These are phyloP conservation scores for Papilio aristodemus DNA, from an alignment of 1,140 invertebrate species.

Conservation along the genomic window DNA sequence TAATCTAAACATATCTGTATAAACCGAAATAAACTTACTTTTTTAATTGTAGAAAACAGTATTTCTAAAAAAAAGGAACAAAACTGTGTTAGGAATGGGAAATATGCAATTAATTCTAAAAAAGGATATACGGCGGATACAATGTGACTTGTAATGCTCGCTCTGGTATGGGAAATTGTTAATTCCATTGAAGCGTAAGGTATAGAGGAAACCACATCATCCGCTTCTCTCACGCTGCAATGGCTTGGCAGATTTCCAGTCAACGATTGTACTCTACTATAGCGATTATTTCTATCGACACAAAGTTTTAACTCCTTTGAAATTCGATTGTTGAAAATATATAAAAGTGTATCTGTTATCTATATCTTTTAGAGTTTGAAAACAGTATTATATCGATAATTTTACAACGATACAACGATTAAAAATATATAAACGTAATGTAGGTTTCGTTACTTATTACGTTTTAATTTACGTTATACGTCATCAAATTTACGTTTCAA, in stretches of 20 bases:
- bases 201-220: constrained; percentile 49
- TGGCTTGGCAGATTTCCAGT: constrained; percentile 56
- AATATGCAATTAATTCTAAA: neutral
- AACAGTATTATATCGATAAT: neutral
- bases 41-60: no score
- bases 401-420: neutral
- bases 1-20: no score
- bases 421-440: no score
- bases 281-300: constrained; percentile 55
- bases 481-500: no score
- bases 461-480: no score
- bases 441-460: no score
- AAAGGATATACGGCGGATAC: constrained; percentile 6
- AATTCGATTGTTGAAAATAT: neutral
- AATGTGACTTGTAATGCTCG: constrained; percentile 27
- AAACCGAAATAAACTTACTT: no score
- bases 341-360: neutral
- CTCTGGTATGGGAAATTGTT: constrained; percentile 51
- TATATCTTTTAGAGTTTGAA: neutral
- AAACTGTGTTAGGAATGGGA: neutral
- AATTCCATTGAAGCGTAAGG: constrained; percentile 55
- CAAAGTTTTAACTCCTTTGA: constrained; percentile 39
- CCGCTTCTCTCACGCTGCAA: constrained; percentile 39
- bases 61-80: no score
- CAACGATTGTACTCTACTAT: constrained; percentile 59